Conservation (phyloP, 2,797 vertebrate species). For the Rachycentron canadum region DNA sequence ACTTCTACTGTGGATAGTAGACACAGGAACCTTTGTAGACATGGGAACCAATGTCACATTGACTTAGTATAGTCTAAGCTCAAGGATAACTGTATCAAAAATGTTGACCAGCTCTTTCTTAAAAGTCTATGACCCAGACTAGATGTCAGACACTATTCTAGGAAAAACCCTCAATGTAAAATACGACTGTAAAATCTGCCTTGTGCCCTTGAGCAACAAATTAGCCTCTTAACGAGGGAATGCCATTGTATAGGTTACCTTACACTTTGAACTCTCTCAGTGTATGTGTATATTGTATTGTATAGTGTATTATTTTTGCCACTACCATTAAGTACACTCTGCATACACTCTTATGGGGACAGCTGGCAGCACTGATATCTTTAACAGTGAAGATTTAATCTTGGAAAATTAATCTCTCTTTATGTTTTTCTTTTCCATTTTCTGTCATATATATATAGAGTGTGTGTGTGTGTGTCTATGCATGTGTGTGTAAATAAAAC, state of each 20-base stretch:
- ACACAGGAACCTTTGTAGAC: constrained; percentile 42
- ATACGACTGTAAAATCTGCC: constrained; percentile 50
- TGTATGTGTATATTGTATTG: too few relatives aligned
- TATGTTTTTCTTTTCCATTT: constrained; percentile 32
- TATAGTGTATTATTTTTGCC: constrained; percentile 39
- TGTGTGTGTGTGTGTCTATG: constrained; percentile 26
- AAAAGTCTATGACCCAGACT: constrained; percentile 73
- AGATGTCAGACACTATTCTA: constrained; percentile 68
- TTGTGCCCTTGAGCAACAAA: constrained; percentile 61
- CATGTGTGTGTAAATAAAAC: constrained; percentile 48
- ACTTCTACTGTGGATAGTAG: constrained; percentile 29
- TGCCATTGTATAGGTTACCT: constrained; percentile 8
- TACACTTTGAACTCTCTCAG: constrained; percentile 38
- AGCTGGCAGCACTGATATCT: constrained; percentile 7
- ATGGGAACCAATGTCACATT: constrained; percentile 77
- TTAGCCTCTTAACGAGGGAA: constrained; percentile 19
- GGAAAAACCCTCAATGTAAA: constrained; percentile 51
- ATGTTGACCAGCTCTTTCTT: constrained; percentile 56
- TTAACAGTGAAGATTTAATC: constrained; percentile 28
- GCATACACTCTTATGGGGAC: constrained; percentile 7
- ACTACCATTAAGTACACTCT: constrained; percentile 3
- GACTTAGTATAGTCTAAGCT: constrained; percentile 77
- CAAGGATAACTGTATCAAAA: constrained; percentile 72
- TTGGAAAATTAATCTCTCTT: constrained; percentile 20
- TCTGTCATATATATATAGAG: constrained; percentile 26